Percentiles rank a stretch among this genome's conserved stretches.
Conservation (phyloP, 2,797 vertebrate genomes). For the Onychomys leucogaster region DNA sequence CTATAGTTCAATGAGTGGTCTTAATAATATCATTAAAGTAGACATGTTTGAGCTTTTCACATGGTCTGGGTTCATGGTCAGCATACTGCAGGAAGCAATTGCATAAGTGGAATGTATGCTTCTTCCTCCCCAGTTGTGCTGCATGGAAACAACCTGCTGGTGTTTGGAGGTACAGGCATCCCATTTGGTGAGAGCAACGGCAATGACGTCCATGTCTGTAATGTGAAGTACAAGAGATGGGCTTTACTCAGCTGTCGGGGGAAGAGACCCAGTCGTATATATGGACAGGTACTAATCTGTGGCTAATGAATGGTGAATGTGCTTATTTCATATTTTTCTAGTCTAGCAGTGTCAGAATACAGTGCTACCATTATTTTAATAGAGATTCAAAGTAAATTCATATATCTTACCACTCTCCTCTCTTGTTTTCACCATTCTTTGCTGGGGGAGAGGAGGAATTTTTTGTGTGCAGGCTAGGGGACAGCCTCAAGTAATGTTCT, state of each 20-base stretch:
- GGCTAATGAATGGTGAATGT: not conserved
- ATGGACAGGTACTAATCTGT: conserved; percentile 93
- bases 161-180: conserved; percentile 98
- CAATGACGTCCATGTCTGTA: conserved; percentile 98
- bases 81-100: not conserved
- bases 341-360: not conserved
- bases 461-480: not conserved
- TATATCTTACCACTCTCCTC: not conserved
- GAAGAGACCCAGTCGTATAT: conserved; percentile 98
- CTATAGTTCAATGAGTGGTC: not conserved
- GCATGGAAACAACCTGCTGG: conserved; percentile 98
- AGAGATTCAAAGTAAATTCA: conserved; percentile 54
- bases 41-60: not conserved
- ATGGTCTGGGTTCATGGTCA: not conserved
- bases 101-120: conserved; percentile 15
- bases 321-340: conserved; percentile 38
- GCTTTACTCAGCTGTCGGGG: conserved; percentile 97
- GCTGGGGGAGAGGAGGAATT: not conserved
- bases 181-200: conserved; percentile 99
- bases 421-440: not conserved
- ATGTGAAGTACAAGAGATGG: conserved; percentile 98
- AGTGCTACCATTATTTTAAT: not conserved
- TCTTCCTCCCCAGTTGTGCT: conserved; percentile 91
- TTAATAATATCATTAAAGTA: not conserved
- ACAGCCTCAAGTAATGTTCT: not conserved